A percentile compares a stretch with the other conserved stretches of the same genome.
These are phyloP conservation scores for Drosophila mojavensis DNA, from an alignment of 1,140 invertebrate genomes.

Conservation along the genomic window DNA sequence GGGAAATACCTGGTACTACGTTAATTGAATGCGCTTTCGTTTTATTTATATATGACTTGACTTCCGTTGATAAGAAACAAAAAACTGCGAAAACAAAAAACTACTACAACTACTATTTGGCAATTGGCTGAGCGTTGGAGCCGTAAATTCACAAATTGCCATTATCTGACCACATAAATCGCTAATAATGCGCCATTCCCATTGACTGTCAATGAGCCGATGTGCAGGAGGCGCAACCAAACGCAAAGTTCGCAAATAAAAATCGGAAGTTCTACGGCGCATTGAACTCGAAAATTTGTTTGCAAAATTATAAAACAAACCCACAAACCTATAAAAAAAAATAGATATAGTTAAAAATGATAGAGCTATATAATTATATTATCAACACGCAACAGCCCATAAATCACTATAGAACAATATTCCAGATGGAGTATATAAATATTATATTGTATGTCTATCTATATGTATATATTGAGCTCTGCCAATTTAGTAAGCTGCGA, in stretches of 20 bases:
- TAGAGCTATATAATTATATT: neutral
- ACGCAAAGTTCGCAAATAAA: neutral
- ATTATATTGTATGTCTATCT: neutral
- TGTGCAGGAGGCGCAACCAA: conserved; percentile 29
- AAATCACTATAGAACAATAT: conserved; percentile 8
- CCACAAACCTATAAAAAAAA: conserved; percentile 42
- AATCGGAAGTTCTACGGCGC: conserved; percentile 66
- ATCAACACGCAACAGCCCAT: conserved; percentile 2
- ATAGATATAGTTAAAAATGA: neutral
- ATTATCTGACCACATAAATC: conserved; percentile 67
- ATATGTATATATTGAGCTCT: conserved; percentile 7
- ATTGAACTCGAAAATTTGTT: conserved; percentile 44
- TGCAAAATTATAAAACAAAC: conserved; percentile 14
- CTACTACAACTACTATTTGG: conserved; percentile 42
- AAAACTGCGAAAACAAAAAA: conserved; percentile 40
- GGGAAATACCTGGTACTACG: conserved; percentile 62
- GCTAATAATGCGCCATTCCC: conserved; percentile 56
- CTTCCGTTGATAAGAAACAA: conserved; percentile 57
- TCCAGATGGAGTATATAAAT: neutral
- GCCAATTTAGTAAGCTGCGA: conserved; percentile 34
- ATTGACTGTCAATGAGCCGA: conserved; percentile 61
- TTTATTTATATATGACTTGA: conserved; percentile 29
- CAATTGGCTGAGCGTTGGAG: conserved; percentile 57
- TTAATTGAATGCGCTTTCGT: conserved; percentile 26
- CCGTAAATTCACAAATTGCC: conserved; percentile 63